Base-by-base conservation (phyloP, 2,888 invertebrate genomes). In the Sarcophaga rosellei region DNA sequence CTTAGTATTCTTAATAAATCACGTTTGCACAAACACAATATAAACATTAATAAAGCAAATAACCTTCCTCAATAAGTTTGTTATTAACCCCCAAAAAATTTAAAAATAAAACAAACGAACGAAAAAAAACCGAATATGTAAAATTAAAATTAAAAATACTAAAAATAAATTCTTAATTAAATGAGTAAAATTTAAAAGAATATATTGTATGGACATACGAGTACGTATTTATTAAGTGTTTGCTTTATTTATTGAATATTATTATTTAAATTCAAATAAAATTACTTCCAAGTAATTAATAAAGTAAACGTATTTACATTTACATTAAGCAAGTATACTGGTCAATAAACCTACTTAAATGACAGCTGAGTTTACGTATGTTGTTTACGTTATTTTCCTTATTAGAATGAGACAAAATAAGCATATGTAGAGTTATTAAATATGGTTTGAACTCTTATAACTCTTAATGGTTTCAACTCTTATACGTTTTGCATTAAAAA, bases 51-150 rank as follows among this genome's bases (percentile, higher is more conserved):
- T n/a, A 63, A 84, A 23, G 73, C 61, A 45, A 77, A 59, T 76
- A 69, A 81, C 86, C 86, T 86, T 81, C 63, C 80, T 75, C 80
- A 83, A 86, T 74, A 83, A 63, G 63, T 59, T 77, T 25, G 57
- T 44, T 69, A 81, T 82, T 73, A 77, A 86, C 80, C 76, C 59
- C 77, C 73, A 68, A 80, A 72, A 72, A 74, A 44, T 45, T 25
- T 10, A 35, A 35, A 10, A 35, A 35, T 35, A 35, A 10, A 10
- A 35, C 2, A 35, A 35, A 35, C 35, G 10, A n/a, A 65, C 65
- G 44, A 73, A 59, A 21, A 3, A 15, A 21, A 62, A 0, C 1
- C 6, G 23, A 21, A 20, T 6, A 11, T 44, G 1, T 59, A 45
- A 47, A 62, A n/a, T 59, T 66, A 47, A 21, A 73, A 62, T 45